Conservation (phyloP, 2,797 vertebrate genomes). For the Lepilemur septentrionalis region DNA sequence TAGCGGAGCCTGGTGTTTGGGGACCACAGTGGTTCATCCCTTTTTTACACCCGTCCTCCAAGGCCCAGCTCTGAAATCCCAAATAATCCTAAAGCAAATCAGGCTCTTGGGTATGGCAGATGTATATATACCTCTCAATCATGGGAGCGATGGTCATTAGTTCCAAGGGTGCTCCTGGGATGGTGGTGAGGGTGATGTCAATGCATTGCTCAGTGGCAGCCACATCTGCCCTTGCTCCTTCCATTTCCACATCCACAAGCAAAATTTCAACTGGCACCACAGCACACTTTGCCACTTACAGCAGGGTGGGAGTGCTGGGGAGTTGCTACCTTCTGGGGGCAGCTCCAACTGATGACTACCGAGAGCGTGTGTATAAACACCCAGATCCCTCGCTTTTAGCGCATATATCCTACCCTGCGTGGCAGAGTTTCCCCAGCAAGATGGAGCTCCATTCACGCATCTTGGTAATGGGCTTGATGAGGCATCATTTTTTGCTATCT, state of each 20-base stretch:
- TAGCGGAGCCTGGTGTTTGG: too few species aligned
- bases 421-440: neutral
- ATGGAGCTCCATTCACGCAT: neutral
- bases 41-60: neutral
- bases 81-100: neutral
- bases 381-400: neutral
- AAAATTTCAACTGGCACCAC: neutral
- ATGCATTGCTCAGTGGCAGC: neutral
- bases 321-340: neutral
- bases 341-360: neutral
- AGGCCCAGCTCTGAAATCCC: neutral
- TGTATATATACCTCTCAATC: neutral
- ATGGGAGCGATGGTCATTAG: neutral
- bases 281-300: neutral
- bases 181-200: neutral
- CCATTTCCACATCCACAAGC: rapidly evolving
- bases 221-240: neutral
- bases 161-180: neutral
- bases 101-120: neutral
- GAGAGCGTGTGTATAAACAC: neutral
- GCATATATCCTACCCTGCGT: too few species aligned
- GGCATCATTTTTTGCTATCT: neutral
- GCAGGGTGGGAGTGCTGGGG: neutral
- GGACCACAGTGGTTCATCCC: rapidly evolving
- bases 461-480: rapidly evolving